Evolutionary conservation across 2,113 vertebrate species (phyloP), one percentile per base, ranked within the genome.

Genomic region (Planiliza haematocheilus): DNA sequence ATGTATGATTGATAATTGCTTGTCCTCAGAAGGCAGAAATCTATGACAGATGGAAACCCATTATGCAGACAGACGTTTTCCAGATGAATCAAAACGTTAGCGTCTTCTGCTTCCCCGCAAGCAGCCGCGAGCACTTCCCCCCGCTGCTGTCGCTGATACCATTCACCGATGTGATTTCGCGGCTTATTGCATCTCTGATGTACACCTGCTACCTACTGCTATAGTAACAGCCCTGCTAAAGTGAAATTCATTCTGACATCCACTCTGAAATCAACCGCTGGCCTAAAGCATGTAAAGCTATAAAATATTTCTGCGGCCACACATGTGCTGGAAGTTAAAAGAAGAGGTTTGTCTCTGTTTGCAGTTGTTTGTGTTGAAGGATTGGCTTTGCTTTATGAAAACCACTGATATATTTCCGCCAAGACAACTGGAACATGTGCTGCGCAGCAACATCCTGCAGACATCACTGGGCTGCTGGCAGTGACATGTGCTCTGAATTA

Each of bases 161-260:
- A 42, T 65, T 57, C 42, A 20, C 60, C 63, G 57, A 79, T 68
- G 2, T 66, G 18, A 77, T 80, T 53, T 53, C 51, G 65, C 20
- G 65, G 34, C 46, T 65, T 73, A 51, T 61, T 77, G 51, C 52
- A 46, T 69, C 67, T 18, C 30, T 51, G 49, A 74, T 50, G 37
- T 79, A 73, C 78, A 86, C 78, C 85, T 86, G 77, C 77, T 63
- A 10, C 43, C 41, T 63, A 83, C 75, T 90, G 67, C 75, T 61
- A 82, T 83, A 60, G 70, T 39, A 86, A 81, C 74, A 52, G 43
- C 9, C 20, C 53, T 48, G 38, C 61, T 53, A 50, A 39, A 56
- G 38, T 34, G 6, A 55, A 73, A 39, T 43, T 18, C 12, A 7
- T 7, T 21, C 34, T n/a, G 48, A 50, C 53, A 16, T 53, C 46